Evolutionary conservation across 1,140 invertebrate species (phyloP), one percentile per base, ranked within the genome.

Genomic region (Acyrthosiphon pisum): DNA sequence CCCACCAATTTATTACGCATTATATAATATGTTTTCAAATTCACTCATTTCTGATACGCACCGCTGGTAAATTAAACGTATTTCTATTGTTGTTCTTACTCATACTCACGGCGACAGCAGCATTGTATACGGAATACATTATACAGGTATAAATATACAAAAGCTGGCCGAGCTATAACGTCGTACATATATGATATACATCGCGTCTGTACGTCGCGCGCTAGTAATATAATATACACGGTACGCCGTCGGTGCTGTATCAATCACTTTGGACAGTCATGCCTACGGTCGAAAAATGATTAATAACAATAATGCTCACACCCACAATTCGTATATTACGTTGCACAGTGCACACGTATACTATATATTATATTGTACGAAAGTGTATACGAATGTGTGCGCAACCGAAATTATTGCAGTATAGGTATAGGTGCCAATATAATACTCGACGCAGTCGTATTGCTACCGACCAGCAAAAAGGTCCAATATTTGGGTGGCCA

Each of bases 251-350:
- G 37, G 88, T 26, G 88, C 60, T 60, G 89, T 90, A 90, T 90
- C 89, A 90, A 90, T 90, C 89, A 90, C 50, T 90, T 68, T 68
- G 41, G 89, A 90, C 89, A 90, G 89, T 90, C 89, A 68, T 90
- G 56, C 89, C 26, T 56, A 41, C 26, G 53, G 89, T 20, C 37
- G 53, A 41, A 90, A 68, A 90, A 90, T 44, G 89, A 90, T 90
- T 90, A 90, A 68, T 90, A 90, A 90, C 89, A 22, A 90, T 68
- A 26, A 41, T 30, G 23, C 87, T 87, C 86, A 9, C 41, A 41
- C 83, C 23, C 37, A 26, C 41, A 26, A 37, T 26, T 26, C 37
- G 23, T 46, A 86, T 86, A 30, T 26, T 84, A 84, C 6, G 22
- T 84, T 14, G 23, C 44, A 26, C 26, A 86, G 44, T 23, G 18